Evolutionary conservation across 2,888 invertebrate genomes (phyloP).

Genomic region (Drosophila helvetica): DNA sequence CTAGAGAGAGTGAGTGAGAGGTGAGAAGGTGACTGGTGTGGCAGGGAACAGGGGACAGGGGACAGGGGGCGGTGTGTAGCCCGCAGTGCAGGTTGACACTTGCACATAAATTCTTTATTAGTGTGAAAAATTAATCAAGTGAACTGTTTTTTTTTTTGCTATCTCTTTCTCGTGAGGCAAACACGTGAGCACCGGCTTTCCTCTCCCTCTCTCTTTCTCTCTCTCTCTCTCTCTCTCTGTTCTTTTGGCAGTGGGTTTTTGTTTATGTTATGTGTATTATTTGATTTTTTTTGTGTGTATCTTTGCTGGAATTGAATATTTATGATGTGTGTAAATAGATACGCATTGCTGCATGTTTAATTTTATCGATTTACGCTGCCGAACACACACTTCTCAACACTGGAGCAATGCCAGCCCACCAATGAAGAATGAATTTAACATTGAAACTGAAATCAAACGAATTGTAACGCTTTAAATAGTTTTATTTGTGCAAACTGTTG

Average conservation of each 20-base stretch:
- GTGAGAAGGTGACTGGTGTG: conserved; percentile 24
- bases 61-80: conserved; percentile 17
- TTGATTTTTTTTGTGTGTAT: conserved; percentile 27
- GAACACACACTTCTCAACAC: conserved; percentile 79
- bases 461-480: conserved; percentile 16
- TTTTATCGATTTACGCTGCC: conserved; percentile 83
- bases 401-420: conserved; percentile 10
- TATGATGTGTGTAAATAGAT: conserved; percentile 77
- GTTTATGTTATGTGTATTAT: conserved; percentile 23
- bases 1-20: background rate
- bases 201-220: conserved; percentile 14
- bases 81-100: conserved; percentile 77
- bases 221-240: conserved; percentile 7
- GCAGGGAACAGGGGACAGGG: background rate
- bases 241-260: conserved; percentile 24
- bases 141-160: conserved; percentile 51
- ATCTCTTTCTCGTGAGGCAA: conserved; percentile 4
- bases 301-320: conserved; percentile 65
- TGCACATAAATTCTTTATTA: conserved; percentile 77
- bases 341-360: conserved; percentile 73
- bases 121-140: conserved; percentile 79
- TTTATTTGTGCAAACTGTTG: background rate
- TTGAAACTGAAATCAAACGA: conserved; percentile 10
- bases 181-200: background rate
- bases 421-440: background rate